These are phyloP conservation scores for Tenrec ecaudatus DNA, from an alignment of 2,113 vertebrate species.

Conservation along the genomic window DNA sequence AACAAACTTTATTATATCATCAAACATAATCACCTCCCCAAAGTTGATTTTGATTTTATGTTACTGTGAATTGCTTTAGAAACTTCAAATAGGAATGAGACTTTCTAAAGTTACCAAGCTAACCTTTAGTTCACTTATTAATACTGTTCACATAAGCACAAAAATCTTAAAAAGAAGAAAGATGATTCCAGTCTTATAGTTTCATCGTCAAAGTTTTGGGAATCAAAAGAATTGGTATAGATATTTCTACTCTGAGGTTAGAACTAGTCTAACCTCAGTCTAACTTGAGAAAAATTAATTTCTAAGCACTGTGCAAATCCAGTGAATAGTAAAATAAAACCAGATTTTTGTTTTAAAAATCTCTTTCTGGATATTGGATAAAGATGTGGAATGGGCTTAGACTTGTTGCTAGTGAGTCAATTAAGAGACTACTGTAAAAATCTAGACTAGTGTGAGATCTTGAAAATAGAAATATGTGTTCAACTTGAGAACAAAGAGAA, in stretches of 20 bases:
- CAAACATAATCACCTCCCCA: not conserved
- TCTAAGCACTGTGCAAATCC: not conserved
- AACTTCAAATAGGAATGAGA: not conserved
- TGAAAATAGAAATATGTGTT: not conserved
- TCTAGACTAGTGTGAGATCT: not conserved
- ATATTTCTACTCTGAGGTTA: not conserved
- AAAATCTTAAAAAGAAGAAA: not conserved
- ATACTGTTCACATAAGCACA: not conserved
- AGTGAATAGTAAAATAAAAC: not conserved
- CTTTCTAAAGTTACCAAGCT: not conserved
- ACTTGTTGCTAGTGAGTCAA: not conserved
- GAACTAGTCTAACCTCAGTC: not conserved
- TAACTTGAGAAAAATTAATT: not conserved
- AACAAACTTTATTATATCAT: not conserved
- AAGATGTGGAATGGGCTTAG: not conserved
- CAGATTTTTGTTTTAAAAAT: not conserved
- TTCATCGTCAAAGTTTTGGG: not conserved
- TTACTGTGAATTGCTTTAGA: constrained; percentile 23
- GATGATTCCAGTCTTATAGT: not conserved
- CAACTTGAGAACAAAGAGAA: not conserved
- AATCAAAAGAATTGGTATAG: not conserved
- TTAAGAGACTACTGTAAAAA: not conserved
- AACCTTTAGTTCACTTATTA: not conserved
- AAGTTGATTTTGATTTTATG: not conserved
- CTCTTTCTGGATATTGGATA: not conserved